phyloP scores from a whole-genome alignment of 2,797 vertebrate species.

The Siniperca obscura region DNA sequence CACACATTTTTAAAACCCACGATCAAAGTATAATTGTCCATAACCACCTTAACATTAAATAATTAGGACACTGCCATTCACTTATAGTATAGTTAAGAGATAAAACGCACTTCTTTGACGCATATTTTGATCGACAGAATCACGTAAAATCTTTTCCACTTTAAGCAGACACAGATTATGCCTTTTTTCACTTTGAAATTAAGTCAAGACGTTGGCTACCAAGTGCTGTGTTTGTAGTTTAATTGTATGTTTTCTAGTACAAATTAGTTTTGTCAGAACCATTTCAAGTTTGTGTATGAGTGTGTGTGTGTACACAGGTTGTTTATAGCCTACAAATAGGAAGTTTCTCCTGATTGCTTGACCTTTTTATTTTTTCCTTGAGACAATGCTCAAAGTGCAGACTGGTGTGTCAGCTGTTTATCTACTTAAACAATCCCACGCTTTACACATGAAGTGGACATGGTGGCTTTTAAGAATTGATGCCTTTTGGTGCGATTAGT shows the following conservation, averaged over 20 bases:
- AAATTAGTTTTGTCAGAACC: slow-evolving; percentile 58
- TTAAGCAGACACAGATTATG: slow-evolving; percentile 55
- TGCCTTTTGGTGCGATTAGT: slow-evolving; percentile 7
- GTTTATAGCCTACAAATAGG: slow-evolving; percentile 53
- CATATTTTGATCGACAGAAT: slow-evolving; percentile 47
- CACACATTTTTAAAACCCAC: slow-evolving; percentile 63
- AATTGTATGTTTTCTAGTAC: slow-evolving; percentile 59
- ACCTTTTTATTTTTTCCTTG: slow-evolving; percentile 12
- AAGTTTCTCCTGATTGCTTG: slow-evolving; percentile 39
- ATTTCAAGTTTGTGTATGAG: slow-evolving; percentile 64
- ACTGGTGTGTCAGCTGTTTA: slow-evolving; percentile 9
- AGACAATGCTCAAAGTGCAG: slow-evolving; percentile 48
- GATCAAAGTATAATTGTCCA: slow-evolving; percentile 64
- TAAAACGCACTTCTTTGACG: slow-evolving; percentile 56
- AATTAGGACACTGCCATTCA: slow-evolving; percentile 74
- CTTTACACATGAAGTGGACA: neutral
- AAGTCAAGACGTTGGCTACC: slow-evolving; percentile 52
- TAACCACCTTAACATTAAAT: slow-evolving; percentile 54
- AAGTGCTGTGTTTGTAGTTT: slow-evolving; percentile 66
- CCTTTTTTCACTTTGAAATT: slow-evolving; percentile 60
- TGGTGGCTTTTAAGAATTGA: slow-evolving; percentile 4
- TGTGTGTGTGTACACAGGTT: slow-evolving; percentile 63
- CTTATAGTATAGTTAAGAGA: slow-evolving; percentile 58
- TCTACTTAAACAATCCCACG: slow-evolving; percentile 40
- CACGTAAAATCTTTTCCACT: slow-evolving; percentile 51